Conservation (phyloP, 2,113 vertebrate species). For the Crotalus helleri region DNA sequence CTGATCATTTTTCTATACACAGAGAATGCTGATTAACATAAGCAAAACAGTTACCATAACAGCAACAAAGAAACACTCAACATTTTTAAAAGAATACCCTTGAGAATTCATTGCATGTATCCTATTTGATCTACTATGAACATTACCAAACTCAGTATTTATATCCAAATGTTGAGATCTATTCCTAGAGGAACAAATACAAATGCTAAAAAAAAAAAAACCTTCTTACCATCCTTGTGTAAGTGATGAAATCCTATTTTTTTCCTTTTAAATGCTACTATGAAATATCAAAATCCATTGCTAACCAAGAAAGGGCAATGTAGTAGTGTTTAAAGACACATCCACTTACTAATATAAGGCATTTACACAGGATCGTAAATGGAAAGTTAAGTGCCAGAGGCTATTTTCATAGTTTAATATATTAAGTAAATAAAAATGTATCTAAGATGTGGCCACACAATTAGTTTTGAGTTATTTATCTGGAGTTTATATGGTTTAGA, state of each 20-base stretch:
- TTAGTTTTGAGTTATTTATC: constrained; percentile 85
- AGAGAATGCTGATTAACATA: constrained; percentile 78
- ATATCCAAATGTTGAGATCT: background rate
- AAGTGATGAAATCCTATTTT: constrained; percentile 33
- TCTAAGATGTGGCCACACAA: constrained; percentile 78
- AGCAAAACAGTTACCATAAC: constrained; percentile 64
- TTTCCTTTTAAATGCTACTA: constrained; percentile 37
- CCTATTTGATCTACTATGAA: constrained; percentile 13
- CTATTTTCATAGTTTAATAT: constrained; percentile 77
- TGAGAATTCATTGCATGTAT: background rate
- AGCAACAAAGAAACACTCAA: constrained; percentile 54
- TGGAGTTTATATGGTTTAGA: constrained; percentile 84
- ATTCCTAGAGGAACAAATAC: constrained; percentile 32
- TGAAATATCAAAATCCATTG: constrained; percentile 44
- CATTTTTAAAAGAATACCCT: constrained; percentile 18
- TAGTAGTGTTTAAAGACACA: constrained; percentile 60
- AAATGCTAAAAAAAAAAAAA: constrained; percentile 22
- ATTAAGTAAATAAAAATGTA: constrained; percentile 81
- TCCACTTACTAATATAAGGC: constrained; percentile 65
- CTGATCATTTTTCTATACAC: constrained; percentile 79
- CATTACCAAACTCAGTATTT: background rate
- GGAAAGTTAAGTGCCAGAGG: constrained; percentile 67
- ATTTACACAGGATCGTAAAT: constrained; percentile 66
- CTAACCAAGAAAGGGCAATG: constrained; percentile 49
- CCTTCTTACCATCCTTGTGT: background rate